Conservation (phyloP, 2,888 invertebrate genomes). For the Rotaria magnacalcarata region DNA sequence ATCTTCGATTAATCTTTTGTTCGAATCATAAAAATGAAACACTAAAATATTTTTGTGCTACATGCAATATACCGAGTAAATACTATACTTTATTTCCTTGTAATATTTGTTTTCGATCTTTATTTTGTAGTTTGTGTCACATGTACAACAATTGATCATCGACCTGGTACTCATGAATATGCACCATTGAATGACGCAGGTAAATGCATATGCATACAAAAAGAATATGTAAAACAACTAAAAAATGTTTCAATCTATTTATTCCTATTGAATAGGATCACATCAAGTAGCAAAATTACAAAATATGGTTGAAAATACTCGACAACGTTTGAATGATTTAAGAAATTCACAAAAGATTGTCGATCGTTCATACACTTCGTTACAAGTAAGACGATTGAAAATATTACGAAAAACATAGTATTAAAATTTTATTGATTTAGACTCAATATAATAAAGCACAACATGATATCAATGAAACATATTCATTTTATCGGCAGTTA, state of each 20-base stretch:
- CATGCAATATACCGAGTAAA: constrained; percentile 84
- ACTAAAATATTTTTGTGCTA: constrained; percentile 86
- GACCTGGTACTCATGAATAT: constrained; percentile 53
- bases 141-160: constrained; percentile 48
- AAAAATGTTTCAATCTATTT: not conserved
- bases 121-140: constrained; percentile 55
- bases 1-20: constrained; percentile 66
- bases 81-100: not conserved
- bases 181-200: constrained; percentile 53
- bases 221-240: not conserved
- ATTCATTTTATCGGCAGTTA: constrained; percentile 88
- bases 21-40: constrained; percentile 82
- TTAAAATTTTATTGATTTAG: not conserved
- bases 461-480: constrained; percentile 79
- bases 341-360: constrained; percentile 16
- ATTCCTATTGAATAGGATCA: not conserved
- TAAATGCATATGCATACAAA: constrained; percentile 46
- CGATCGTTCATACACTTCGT: not conserved
- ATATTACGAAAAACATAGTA: not conserved
- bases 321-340: constrained; percentile 20
- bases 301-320: constrained; percentile 36
- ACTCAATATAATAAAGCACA: constrained; percentile 48
- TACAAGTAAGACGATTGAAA: not conserved
- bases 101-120: not conserved
- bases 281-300: constrained; percentile 35